These are phyloP conservation scores for Falco rusticolus DNA, from an alignment of 2,797 vertebrate species.

Conservation along the genomic window DNA sequence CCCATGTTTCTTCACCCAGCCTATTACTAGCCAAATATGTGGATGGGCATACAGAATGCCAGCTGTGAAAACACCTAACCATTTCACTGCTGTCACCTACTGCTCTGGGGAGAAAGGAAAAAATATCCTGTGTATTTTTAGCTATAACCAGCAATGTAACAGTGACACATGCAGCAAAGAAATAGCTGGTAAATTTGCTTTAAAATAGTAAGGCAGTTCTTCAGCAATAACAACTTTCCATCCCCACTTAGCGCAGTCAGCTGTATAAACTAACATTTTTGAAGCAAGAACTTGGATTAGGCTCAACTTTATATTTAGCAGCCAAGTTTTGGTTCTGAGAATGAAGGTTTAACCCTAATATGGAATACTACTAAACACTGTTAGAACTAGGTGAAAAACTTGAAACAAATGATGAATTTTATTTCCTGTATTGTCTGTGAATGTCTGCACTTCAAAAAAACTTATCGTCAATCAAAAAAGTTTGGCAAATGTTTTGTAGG, in stretches of 20 bases:
- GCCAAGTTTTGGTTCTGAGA: conserved; percentile 24
- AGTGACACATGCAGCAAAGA: background rate
- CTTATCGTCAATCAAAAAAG: background rate
- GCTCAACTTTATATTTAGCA: conserved; percentile 51
- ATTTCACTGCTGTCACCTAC: background rate
- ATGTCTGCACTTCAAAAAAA: background rate
- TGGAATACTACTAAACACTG: background rate
- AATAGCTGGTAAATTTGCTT: conserved; percentile 20
- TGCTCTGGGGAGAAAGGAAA: background rate
- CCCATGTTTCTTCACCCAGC: background rate
- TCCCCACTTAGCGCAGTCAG: conserved; percentile 28
- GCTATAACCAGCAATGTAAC: background rate
- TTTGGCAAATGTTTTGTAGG: background rate
- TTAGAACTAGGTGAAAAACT: background rate
- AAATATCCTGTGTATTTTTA: conserved; percentile 17
- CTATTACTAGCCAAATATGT: background rate
- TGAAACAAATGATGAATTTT: background rate
- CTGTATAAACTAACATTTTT: conserved; percentile 55
- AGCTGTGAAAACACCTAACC: background rate
- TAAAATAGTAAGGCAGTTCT: conserved; percentile 51
- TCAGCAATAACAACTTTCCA: conserved; percentile 43
- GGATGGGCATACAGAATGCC: background rate
- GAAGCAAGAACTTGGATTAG: conserved; percentile 32
- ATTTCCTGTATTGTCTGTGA: background rate
- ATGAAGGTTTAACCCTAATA: conserved; percentile 38